Evolutionary conservation across 2,888 invertebrate genomes (phyloP).

Genomic region (Eucera pruinosa): DNA sequence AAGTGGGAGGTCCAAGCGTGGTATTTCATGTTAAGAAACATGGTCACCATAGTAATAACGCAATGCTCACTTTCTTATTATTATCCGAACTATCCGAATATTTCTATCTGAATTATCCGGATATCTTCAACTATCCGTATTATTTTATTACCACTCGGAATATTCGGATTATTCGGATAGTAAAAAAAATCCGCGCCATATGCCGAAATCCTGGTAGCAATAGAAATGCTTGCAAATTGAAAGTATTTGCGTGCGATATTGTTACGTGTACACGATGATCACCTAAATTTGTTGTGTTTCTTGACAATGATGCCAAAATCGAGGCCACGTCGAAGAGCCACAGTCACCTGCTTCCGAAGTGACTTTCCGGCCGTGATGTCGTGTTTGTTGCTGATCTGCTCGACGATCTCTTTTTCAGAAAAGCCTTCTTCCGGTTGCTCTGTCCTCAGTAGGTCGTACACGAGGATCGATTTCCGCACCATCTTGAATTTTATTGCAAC

Average conservation of each 20-base stretch:
- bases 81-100: too few relatives aligned
- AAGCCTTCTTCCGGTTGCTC: constrained; percentile 68
- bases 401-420: constrained; percentile 72
- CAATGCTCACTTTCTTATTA: too few relatives aligned
- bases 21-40: too few relatives aligned
- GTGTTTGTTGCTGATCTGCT: constrained; percentile 71
- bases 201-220: too few relatives aligned
- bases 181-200: too few relatives aligned
- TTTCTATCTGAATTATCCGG: too few relatives aligned
- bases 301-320: constrained; percentile 77
- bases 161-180: too few relatives aligned
- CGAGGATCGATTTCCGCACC: constrained; percentile 70
- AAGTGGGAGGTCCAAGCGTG: too few relatives aligned
- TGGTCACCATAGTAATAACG: too few relatives aligned
- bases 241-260: background rate
- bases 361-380: constrained; percentile 67
- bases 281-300: constrained; percentile 76
- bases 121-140: too few relatives aligned
- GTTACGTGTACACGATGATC: background rate
- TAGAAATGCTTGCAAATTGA: too few relatives aligned
- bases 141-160: too few relatives aligned
- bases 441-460: constrained; percentile 73
- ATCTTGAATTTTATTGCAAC: constrained; percentile 27
- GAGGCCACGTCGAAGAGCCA: constrained; percentile 77
- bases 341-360: constrained; percentile 70